Conservation (phyloP, 2,797 vertebrate species). For the Eospalax fontanierii region DNA sequence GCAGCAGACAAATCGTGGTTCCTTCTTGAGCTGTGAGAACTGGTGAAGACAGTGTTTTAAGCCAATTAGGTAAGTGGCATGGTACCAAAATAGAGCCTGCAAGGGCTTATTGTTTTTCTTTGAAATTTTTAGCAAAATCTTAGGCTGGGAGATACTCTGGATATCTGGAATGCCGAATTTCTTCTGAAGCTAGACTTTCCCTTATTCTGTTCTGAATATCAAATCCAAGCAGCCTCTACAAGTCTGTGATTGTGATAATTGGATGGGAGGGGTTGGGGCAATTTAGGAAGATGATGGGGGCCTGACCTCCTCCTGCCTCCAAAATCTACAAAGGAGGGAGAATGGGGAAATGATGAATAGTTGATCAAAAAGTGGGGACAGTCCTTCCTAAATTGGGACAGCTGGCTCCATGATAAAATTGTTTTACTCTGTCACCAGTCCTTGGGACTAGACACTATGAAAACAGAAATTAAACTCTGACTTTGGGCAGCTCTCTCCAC, state of each 20-base stretch:
- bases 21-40: constrained; percentile 53
- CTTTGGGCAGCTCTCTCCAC: constrained; percentile 55
- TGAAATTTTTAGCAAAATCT: constrained; percentile 67
- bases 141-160: not conserved
- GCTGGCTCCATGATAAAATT: constrained; percentile 71
- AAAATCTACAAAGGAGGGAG: constrained; percentile 70
- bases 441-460: constrained; percentile 68
- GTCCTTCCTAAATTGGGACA: constrained; percentile 76
- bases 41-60: constrained; percentile 50
- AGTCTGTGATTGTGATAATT: constrained; percentile 82
- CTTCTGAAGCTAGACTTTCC: constrained; percentile 55
- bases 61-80: constrained; percentile 65
- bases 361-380: constrained; percentile 77
- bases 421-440: constrained; percentile 68
- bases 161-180: constrained; percentile 33
- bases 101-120: constrained; percentile 57
- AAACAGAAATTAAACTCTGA: constrained; percentile 78
- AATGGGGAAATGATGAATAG: constrained; percentile 77
- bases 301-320: constrained; percentile 76
- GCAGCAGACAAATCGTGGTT: constrained; percentile 60
- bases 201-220: constrained; percentile 63
- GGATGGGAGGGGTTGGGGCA: constrained; percentile 75
- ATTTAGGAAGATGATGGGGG: constrained; percentile 78
- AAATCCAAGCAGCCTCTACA: not conserved
- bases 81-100: constrained; percentile 58